Percentiles rank a stretch among this genome's conserved stretches.
phyloP scores from a whole-genome alignment of 2,113 vertebrate species.

The Cololabis saira region DNA sequence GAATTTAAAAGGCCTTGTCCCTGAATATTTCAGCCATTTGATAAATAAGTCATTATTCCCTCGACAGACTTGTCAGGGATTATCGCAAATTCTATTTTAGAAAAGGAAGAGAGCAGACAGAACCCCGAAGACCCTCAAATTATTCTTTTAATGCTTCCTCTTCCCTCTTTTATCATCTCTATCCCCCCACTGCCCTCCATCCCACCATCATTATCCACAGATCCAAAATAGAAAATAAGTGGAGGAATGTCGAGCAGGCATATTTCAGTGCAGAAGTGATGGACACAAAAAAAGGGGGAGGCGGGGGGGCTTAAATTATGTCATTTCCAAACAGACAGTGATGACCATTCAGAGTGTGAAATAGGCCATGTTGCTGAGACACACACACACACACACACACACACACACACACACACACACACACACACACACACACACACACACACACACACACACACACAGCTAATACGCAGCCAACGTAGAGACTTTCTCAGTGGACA shows the following conservation, averaged over 20 bases:
- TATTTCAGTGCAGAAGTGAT: conserved; percentile 43
- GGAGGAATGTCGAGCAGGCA: conserved; percentile 46
- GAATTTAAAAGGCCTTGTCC: conserved; percentile 54
- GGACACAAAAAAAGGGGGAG: background rate
- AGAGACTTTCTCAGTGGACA: too few relatives aligned
- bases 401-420: conserved; percentile 14
- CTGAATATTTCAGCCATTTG: conserved; percentile 70
- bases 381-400: conserved; percentile 34
- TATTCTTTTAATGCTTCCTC: conserved; percentile 56
- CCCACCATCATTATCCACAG: conserved; percentile 49
- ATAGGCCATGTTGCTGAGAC: conserved; percentile 35
- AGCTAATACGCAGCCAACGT: too few relatives aligned
- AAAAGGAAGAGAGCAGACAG: conserved; percentile 22
- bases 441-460: conserved; percentile 26
- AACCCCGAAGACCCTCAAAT: conserved; percentile 52
- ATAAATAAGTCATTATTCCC: conserved; percentile 76
- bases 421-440: conserved; percentile 32
- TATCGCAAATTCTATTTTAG: conserved; percentile 67
- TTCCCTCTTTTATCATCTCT: conserved; percentile 40
- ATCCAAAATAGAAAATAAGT: conserved; percentile 54
- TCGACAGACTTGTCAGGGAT: conserved; percentile 39
- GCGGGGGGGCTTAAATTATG: conserved; percentile 52
- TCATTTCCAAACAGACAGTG: conserved; percentile 57
- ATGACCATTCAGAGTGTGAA: conserved; percentile 53
- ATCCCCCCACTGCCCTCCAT: conserved; percentile 27